Base-by-base conservation (phyloP, 2,888 invertebrate genomes). In the Trissoscelio sp. region DNA sequence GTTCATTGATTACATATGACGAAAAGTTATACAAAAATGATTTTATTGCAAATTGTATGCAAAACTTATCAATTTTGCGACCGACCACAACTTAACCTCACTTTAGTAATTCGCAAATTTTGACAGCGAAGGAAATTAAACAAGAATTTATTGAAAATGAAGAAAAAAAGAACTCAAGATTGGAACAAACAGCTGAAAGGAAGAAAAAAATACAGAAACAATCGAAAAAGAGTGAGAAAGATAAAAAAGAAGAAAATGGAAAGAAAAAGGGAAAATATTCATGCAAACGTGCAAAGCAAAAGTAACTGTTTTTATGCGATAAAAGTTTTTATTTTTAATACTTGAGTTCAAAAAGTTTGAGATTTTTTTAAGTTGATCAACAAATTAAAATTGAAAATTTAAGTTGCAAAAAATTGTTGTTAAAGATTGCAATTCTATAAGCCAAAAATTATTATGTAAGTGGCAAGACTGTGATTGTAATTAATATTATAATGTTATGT, bases 31-130 rank as follows among this genome's bases (percentile, higher is more conserved):
- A 44, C n/a, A 44, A 44, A 44, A 44, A 44, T 16, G 14, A 44
- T 44, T 44, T 44, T 44, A 44, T 44, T 44, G 44, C 44, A 44
- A 44, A 44, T 44, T 44, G 44, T 18, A 14, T 44, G 44, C 18
- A 44, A 44, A 44, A 44, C 14, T 44, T 44, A 16, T 44, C 44
- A 44, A 16, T 44, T 44, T 44, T 44, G 44, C 44, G 44, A 44
- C 16, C 16, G 16, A 44, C 44, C 44, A 44, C 44, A 44, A 44
- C 14, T 44, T 44, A 44, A 44, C 16, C 16, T 44, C 39, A 39
- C n/a, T n/a, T n/a, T n/a, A n/a, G n/a, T n/a, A n/a, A n/a, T n/a
- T n/a, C n/a, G n/a, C n/a, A n/a, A n/a, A 6, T 39, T 39, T 39
- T n/a, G 16, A 14, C 12, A 44, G 3, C 28, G 28, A 28, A 28